Evolutionary conservation across 2,888 invertebrate species (phyloP).

Genomic region (Drosophila longiperda): DNA sequence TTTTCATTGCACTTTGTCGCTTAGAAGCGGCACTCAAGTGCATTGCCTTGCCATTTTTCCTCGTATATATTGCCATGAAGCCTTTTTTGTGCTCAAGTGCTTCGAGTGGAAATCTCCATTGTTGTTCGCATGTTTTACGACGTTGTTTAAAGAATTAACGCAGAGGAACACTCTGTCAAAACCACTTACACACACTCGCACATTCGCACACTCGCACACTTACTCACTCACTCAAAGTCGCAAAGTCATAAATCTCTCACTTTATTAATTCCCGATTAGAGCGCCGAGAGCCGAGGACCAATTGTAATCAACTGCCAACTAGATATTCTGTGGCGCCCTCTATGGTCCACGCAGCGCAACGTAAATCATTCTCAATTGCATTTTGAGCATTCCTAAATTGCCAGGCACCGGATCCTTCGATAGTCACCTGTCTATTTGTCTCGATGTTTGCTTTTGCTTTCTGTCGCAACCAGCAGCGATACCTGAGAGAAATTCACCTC

Average conservation of each 20-base stretch:
- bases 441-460: slow-evolving; percentile 30
- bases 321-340: slow-evolving; percentile 51
- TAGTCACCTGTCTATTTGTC: slow-evolving; percentile 36
- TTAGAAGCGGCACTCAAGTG: slow-evolving; percentile 63
- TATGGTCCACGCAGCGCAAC: slow-evolving; percentile 35
- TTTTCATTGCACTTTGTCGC: slow-evolving; percentile 57
- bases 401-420: slow-evolving; percentile 26
- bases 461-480: slow-evolving; percentile 5
- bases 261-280: slow-evolving; percentile 78
- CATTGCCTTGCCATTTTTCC: slow-evolving; percentile 60
- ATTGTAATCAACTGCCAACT: slow-evolving; percentile 76
- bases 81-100: slow-evolving; percentile 27
- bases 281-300: slow-evolving; percentile 45
- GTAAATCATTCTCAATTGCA: slow-evolving; percentile 78
- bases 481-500: slow-evolving; percentile 16
- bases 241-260: slow-evolving; percentile 64
- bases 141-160: slow-evolving; percentile 53
- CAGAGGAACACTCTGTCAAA: slow-evolving; percentile 50
- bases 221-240: slow-evolving; percentile 14
- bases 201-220: slow-evolving; percentile 13
- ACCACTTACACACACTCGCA: slow-evolving; percentile 16
- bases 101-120: slow-evolving; percentile 67
- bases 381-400: slow-evolving; percentile 70
- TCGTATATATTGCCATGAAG: slow-evolving; percentile 40
- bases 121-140: slow-evolving; percentile 47